Percentiles rank a stretch among this genome's conserved stretches.
Evolutionary conservation across 2,113 vertebrate species (phyloP).

Genomic region (Pantherophis guttatus): DNA sequence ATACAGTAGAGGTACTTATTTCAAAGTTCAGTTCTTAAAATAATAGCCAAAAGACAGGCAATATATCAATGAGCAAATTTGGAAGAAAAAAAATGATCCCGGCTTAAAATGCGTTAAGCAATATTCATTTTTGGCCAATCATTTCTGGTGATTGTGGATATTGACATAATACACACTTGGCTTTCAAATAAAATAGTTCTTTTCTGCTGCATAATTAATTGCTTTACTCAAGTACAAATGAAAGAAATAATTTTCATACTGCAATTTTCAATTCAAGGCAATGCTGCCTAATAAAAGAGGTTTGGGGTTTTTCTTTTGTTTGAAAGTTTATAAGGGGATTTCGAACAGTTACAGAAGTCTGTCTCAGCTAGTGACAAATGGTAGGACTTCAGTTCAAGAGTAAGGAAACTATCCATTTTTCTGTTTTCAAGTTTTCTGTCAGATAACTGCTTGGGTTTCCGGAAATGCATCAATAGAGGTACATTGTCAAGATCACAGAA

Average conservation of each 20-base stretch:
- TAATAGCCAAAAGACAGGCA: not conserved
- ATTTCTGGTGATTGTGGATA: conserved; percentile 32
- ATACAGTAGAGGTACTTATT: conserved; percentile 46
- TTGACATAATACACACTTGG: not conserved
- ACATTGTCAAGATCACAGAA: not conserved
- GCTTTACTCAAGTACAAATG: conserved; percentile 12
- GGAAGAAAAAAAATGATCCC: not conserved
- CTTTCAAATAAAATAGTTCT: not conserved
- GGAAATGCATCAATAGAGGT: not conserved
- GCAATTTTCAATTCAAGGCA: conserved; percentile 16
- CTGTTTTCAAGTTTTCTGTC: not conserved
- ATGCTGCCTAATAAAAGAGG: not conserved
- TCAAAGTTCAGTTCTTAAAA: conserved; percentile 44
- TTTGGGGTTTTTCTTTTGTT: conserved; percentile 8
- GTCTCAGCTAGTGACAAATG: not conserved
- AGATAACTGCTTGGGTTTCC: not conserved
- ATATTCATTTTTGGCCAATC: conserved; percentile 39
- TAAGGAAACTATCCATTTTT: not conserved
- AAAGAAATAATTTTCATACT: conserved; percentile 25
- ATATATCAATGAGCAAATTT: conserved; percentile 24
- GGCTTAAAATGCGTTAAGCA: no score
- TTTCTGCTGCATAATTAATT: conserved; percentile 29
- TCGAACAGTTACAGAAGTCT: not conserved
- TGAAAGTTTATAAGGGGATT: conserved; percentile 1
- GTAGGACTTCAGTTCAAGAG: not conserved